These are phyloP conservation scores for Zaprionus ghesquierei DNA, from an alignment of 1,140 invertebrate genomes.

Conservation along the genomic window DNA sequence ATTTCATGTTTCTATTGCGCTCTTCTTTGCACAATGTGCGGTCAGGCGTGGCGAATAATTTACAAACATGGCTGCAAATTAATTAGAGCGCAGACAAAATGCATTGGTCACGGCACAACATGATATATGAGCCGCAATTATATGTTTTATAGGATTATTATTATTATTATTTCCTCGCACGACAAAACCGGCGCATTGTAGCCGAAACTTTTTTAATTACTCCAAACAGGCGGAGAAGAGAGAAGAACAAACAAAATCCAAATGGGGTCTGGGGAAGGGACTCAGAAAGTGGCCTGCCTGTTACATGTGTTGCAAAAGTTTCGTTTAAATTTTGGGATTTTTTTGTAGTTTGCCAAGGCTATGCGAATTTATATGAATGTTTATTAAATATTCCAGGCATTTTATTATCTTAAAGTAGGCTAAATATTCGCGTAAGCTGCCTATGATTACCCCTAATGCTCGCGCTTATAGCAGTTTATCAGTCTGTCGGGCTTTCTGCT, in stretches of 20 bases:
- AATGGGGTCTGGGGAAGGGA: not conserved
- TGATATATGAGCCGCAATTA: not conserved
- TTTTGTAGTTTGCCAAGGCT: too few relatives aligned
- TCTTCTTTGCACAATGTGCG: not conserved
- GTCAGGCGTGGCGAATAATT: not conserved
- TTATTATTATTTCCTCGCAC: slow-evolving; percentile 18
- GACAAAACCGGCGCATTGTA: not conserved
- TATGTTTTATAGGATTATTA: slow-evolving; percentile 1
- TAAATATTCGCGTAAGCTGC: not conserved
- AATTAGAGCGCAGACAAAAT: slow-evolving; percentile 26
- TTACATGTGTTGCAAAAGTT: slow-evolving; percentile 21
- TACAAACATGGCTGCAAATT: slow-evolving; percentile 7
- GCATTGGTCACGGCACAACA: not conserved
- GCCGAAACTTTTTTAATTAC: slow-evolving; percentile 46
- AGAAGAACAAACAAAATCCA: not conserved
- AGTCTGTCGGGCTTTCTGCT: not conserved
- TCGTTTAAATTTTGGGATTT: not conserved
- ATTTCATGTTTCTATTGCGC: not conserved
- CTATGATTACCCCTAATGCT: not conserved
- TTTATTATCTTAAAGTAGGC: not conserved
- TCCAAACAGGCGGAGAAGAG: slow-evolving; percentile 33
- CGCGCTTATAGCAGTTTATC: not conserved
- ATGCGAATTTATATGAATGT: not conserved
- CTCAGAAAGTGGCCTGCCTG: not conserved
- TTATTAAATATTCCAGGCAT: not conserved